phyloP scores from a whole-genome alignment of 2,113 vertebrate species.

The Cichladusa arquata region DNA sequence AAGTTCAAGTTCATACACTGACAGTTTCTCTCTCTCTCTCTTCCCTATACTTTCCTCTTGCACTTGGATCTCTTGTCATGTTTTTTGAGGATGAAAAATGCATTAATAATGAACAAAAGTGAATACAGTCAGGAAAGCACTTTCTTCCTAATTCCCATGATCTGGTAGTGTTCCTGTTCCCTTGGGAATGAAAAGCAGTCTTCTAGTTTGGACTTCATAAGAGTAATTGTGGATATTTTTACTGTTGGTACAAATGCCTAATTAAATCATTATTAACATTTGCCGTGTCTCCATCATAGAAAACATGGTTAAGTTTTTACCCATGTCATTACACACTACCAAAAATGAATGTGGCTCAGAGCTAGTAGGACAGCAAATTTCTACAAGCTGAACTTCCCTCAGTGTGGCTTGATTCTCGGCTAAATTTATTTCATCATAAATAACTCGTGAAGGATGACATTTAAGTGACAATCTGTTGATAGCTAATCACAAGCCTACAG shows the following conservation, averaged over 20 bases:
- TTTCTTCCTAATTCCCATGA: background rate
- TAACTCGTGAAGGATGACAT: background rate
- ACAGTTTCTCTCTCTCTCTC: background rate
- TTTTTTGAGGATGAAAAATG: background rate
- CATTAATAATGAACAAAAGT: background rate
- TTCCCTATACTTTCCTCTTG: background rate
- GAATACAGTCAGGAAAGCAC: background rate
- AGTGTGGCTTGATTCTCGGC: background rate
- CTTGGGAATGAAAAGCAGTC: background rate
- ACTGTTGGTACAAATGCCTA: background rate
- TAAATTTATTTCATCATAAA: slow-evolving; percentile 19
- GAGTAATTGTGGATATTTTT: background rate
- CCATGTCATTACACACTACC: background rate
- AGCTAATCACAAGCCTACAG: background rate
- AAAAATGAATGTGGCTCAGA: background rate
- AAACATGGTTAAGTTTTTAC: background rate
- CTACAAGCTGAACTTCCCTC: background rate
- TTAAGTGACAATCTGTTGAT: slow-evolving; percentile 41
- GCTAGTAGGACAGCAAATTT: background rate
- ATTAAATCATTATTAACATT: background rate
- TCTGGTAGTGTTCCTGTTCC: background rate
- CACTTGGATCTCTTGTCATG: background rate
- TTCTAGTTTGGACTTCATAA: background rate
- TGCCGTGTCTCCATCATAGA: background rate
- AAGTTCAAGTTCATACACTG: background rate